A percentile compares a stretch with the other conserved stretches of the same genome.
phyloP scores from a whole-genome alignment of 2,797 vertebrate genomes.

The Eospalax fontanierii region DNA sequence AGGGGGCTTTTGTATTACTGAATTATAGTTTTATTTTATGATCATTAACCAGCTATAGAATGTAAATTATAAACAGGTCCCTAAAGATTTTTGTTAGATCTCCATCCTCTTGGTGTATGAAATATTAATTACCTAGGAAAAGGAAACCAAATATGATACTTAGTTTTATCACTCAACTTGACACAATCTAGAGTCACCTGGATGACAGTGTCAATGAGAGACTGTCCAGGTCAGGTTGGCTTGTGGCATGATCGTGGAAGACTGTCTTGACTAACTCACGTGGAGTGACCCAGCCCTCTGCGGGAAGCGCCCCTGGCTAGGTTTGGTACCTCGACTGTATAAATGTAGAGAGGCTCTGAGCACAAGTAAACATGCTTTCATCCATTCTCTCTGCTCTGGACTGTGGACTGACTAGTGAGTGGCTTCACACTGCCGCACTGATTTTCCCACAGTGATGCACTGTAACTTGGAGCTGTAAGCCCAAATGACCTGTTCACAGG shows the following conservation, averaged over 20 bases:
- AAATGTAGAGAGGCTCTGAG: not conserved
- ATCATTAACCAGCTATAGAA: not conserved
- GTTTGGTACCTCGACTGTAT: not conserved
- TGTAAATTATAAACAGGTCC: not conserved
- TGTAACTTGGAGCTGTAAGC: not conserved
- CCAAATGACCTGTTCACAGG: not conserved
- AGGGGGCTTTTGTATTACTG: not conserved
- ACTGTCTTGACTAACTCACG: not conserved
- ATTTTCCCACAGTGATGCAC: not conserved
- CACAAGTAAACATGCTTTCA: not conserved
- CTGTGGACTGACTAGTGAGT: not conserved
- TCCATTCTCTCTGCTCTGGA: not conserved
- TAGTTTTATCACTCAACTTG: not conserved
- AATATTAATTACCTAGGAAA: conserved; percentile 28
- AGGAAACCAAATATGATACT: not conserved
- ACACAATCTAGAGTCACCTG: not conserved
- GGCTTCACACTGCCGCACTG: not conserved
- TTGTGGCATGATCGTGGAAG: too few species aligned
- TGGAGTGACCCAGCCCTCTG: not conserved
- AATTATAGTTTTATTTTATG: not conserved
- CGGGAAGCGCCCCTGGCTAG: not conserved
- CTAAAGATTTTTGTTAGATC: not conserved
- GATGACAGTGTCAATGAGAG: too few species aligned
- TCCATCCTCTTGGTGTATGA: not conserved
- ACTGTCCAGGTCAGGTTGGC: too few species aligned